Conservation (phyloP, 2,797 vertebrate genomes). For the Falco cherrug region DNA sequence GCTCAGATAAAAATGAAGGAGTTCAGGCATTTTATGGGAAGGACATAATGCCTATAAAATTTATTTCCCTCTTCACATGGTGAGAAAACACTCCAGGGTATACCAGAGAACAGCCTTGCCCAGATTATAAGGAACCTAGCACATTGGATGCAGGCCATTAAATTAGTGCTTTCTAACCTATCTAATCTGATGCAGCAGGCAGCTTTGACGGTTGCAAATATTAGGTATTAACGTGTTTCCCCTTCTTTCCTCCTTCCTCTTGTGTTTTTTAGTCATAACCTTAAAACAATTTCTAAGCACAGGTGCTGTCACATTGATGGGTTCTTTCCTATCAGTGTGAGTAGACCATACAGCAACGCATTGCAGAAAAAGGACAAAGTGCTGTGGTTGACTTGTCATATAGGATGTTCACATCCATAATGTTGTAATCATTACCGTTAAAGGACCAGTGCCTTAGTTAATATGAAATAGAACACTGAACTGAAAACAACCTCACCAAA, state of each 20-base stretch:
- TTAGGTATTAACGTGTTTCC: conserved; percentile 2
- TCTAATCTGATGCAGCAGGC: conserved; percentile 5
- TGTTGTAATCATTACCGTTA: neutral
- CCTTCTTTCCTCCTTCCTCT: neutral
- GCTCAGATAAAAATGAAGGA: conserved; percentile 60
- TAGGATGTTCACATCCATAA: neutral
- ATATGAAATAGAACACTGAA: neutral
- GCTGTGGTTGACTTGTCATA: neutral
- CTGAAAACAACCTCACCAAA: neutral
- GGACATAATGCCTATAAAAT: conserved; percentile 50
- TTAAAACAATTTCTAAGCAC: neutral
- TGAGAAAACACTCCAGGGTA: conserved; percentile 4
- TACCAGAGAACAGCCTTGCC: conserved; percentile 36
- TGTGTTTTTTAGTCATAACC: neutral
- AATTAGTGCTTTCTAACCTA: conserved; percentile 53
- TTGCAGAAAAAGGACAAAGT: neutral
- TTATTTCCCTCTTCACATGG: conserved; percentile 43
- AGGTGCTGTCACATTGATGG: neutral
- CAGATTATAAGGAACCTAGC: neutral
- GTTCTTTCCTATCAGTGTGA: neutral
- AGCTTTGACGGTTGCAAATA: neutral
- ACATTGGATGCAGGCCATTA: conserved; percentile 49
- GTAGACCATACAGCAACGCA: neutral
- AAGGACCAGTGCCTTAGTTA: neutral
- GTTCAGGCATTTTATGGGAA: conserved; percentile 58